Evolutionary conservation across 2,113 vertebrate species (phyloP).

Genomic region (Sinocyclocheilus grahami): DNA sequence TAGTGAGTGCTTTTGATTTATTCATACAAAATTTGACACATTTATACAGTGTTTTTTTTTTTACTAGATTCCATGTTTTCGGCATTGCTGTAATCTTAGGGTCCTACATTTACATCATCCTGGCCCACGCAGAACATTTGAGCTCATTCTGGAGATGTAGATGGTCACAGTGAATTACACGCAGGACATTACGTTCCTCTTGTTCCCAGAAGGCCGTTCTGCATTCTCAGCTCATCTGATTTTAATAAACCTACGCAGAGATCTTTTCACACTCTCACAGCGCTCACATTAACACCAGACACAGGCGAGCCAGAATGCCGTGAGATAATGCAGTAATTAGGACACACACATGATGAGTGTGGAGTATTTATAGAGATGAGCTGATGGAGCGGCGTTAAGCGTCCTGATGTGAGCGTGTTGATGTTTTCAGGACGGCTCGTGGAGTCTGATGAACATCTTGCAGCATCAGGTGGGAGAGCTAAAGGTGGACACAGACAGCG

Average conservation of each 20-base stretch:
- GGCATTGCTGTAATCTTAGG: neutral
- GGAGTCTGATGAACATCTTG: conserved; percentile 75
- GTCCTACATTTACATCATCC: neutral
- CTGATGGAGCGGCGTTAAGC: too few relatives aligned
- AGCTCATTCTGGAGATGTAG: neutral
- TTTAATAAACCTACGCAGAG: neutral
- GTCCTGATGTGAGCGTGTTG: conserved; percentile 13
- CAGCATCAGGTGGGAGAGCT: conserved; percentile 83
- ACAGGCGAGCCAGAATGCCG: neutral
- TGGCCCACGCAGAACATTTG: neutral
- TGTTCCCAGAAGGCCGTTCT: conserved; percentile 22
- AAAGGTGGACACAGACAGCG: conserved; percentile 70
- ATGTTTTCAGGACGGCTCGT: conserved; percentile 56
- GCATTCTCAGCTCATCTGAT: conserved; percentile 18
- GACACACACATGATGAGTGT: neutral
- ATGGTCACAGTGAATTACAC: conserved; percentile 16
- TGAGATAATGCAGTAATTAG: neutral
- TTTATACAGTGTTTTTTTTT: too few relatives aligned
- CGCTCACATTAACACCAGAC: neutral
- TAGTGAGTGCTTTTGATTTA: too few relatives aligned
- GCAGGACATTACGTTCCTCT: conserved; percentile 17
- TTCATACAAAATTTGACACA: too few relatives aligned
- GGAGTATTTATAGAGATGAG: neutral
- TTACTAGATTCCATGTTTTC: neutral
- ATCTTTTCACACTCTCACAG: neutral